These are phyloP conservation scores for Galleria mellonella DNA, from an alignment of 1,140 invertebrate genomes.

Conservation along the genomic window DNA sequence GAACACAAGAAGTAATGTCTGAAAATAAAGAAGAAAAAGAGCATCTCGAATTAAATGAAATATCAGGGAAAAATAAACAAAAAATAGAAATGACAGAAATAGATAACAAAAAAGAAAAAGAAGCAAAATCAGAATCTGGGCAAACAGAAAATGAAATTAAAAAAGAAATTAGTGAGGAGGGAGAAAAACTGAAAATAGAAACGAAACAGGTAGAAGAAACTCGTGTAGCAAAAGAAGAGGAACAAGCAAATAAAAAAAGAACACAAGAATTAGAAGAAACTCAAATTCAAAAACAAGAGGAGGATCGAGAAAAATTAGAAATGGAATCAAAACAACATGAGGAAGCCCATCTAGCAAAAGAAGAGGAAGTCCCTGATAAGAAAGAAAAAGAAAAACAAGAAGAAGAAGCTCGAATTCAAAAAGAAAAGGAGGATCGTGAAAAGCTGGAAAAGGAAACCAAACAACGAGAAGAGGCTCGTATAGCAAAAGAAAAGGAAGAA, in stretches of 20 bases:
- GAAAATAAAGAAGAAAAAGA: background rate
- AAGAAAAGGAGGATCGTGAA: constrained; percentile 13
- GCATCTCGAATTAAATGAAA: background rate
- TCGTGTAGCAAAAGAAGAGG: background rate
- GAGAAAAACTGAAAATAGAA: background rate
- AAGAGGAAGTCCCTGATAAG: constrained; percentile 2
- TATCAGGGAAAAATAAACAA: background rate
- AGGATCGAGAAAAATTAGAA: background rate
- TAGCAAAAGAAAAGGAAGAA: constrained; percentile 8
- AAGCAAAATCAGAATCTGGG: background rate
- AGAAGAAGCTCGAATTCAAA: constrained; percentile 13
- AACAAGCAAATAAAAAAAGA: background rate
- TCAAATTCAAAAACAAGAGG: background rate
- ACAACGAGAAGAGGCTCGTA: constrained; percentile 14
- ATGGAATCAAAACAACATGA: constrained; percentile 15
- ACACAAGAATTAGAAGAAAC: background rate
- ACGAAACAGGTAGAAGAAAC: background rate
- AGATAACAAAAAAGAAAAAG: background rate
- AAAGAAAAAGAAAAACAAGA: constrained; percentile 11
- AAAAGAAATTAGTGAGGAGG: background rate
- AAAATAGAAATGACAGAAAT: background rate
- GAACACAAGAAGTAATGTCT: constrained; percentile 1
- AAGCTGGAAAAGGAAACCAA: constrained; percentile 6
- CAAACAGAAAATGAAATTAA: background rate
- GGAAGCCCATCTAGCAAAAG: constrained; percentile 16